Base-by-base conservation (phyloP, 2,888 invertebrate species). In the Caenorhabditis sp. region DNA sequence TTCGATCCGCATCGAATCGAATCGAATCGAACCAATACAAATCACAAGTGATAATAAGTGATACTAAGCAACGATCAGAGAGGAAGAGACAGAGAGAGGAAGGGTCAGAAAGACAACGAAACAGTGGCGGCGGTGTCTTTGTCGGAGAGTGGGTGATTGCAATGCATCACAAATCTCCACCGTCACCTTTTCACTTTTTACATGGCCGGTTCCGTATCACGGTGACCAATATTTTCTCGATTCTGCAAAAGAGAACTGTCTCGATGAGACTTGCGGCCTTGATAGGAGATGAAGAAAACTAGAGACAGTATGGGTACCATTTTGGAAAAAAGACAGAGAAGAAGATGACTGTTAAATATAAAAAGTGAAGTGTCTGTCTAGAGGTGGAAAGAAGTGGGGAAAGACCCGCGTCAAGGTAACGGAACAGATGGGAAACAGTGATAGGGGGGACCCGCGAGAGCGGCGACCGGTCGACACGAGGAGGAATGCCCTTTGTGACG, bases 401-500 rank as follows among this genome's bases (percentile, higher is more conserved):
- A 61, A 9, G 56, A 56, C 18, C 24, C 32, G 24, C 62, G 62
- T 64, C 72, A 72, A 72, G 72, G 72, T 72, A 72, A 72, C 62
- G 62, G 62, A 71, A 71, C 64, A 64, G 72, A 72, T 72, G 72
- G 28, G 40, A 18, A 40, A 24, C 24, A 15, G 20, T 72, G 72
- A 72, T 65, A 72, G 11, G 40, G 2, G 32, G 32, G 9, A 4
- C 32, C 32, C 32, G 32, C 4, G 32, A 32, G 32, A n/a, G n/a
- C n/a, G n/a, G n/a, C n/a, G n/a, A n/a, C n/a, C n/a, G n/a, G n/a
- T n/a, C n/a, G n/a, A n/a, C n/a, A n/a, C 9, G 32, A 32, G 44
- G 24, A 11, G 60, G 53, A 18, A 13, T 40, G 40, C 40, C 40
- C 40, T 40, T 40, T 13, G 2, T 13, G 18, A 11, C n/a, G 56